Base-by-base conservation (phyloP, 1,140 invertebrate species). In the Pogonomyrmex barbatus region DNA sequence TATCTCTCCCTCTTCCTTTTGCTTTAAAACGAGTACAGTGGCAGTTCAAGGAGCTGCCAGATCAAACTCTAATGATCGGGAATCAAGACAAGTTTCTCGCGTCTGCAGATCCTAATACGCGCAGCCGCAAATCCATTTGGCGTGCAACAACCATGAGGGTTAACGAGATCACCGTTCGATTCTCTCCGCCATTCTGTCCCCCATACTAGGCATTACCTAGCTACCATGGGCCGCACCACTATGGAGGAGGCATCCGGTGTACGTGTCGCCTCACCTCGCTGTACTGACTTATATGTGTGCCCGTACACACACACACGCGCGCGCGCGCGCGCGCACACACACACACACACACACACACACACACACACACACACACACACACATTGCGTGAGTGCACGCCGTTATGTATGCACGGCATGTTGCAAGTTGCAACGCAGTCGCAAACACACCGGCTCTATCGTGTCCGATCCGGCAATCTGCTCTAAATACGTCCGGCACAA, bases 81-180 rank as follows among this genome's bases (percentile, higher is more conserved):
- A 58, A 60, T 77, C 39, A 56, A 62, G 42, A 33, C 24, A n/a
- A n/a, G 39, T 30, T 8, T 1, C 54, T 42, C 50, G 52, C 2
- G 47, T 42, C 24, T 33, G 33, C 9, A 39, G 68, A 91, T 93
- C 76, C 89, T 91, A 92, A 93, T 92, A 88, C 88, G 88, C 89
- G 91, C 89, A 91, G 88, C 92, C 93, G 93, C 92, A 93, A 93
- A 92, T 92, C 86, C 90, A 92, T 92, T 93, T 91, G 88, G 91
- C 88, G 88, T 86, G 89, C 91, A 92, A 93, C 92, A 92, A 90
- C 88, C 89, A 87, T 88, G 87, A 77, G 86, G 89, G 83, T 93
- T 73, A 93, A 93, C 92, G 76, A 93, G 92, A 94, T 94, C 90
- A 93, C 83, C 87, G 85, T 63, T 90, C 90, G 91, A 93, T 92